phyloP scores from a whole-genome alignment of 2,113 vertebrate species.

The Gnathonemus echidnorhynchus region DNA sequence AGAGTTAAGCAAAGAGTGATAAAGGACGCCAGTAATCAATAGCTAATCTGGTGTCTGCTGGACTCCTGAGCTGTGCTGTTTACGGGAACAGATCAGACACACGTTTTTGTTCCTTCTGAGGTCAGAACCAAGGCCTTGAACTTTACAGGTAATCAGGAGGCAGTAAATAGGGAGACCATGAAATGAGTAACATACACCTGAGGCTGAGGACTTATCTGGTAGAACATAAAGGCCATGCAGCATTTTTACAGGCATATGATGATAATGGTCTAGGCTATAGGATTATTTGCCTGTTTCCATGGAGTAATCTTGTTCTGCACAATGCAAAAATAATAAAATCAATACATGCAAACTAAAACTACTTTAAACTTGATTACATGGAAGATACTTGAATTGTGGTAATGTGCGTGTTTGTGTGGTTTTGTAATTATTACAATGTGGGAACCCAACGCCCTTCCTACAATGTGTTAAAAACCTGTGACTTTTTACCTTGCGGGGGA shows the following conservation, averaged over 20 bases:
- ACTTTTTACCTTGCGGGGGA: neutral
- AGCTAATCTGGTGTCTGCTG: neutral
- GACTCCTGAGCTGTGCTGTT: neutral
- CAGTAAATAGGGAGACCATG: neutral
- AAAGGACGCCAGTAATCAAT: neutral
- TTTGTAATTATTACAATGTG: neutral
- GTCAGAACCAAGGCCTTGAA: neutral
- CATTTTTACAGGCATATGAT: neutral
- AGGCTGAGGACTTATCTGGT: neutral
- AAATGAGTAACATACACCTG: neutral
- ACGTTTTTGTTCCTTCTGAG: neutral
- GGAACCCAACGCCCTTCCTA: neutral
- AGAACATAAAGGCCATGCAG: neutral
- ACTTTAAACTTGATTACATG: neutral
- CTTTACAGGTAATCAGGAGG: neutral
- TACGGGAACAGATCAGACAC: neutral
- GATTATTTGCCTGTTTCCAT: neutral
- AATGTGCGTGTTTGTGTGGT: neutral
- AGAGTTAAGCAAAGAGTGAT: conserved; percentile 8
- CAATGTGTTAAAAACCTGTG: neutral
- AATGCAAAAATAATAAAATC: neutral
- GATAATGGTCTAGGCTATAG: neutral
- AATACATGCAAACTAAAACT: neutral
- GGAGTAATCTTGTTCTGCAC: neutral
- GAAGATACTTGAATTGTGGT: neutral